Percentiles rank a stretch among this genome's conserved stretches.
phyloP scores from a whole-genome alignment of 2,797 vertebrate genomes.

The Sarcophilus harrisii region DNA sequence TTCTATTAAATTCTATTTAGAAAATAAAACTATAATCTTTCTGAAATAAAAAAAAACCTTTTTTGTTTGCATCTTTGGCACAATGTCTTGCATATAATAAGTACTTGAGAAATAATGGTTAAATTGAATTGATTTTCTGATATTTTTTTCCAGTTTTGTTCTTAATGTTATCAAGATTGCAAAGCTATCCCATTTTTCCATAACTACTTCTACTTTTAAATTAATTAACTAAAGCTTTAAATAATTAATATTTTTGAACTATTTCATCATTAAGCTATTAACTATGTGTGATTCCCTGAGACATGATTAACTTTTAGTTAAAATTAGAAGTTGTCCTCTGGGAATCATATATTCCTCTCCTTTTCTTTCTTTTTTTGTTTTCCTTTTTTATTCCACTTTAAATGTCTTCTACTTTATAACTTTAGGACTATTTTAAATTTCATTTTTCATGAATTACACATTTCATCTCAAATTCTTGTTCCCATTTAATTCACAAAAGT shows the following conservation, averaged over 20 bases:
- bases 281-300: neutral
- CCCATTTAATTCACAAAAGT: neutral
- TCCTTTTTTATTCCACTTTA: neutral
- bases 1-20: neutral
- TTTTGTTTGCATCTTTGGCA: neutral
- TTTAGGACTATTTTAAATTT: neutral
- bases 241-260: neutral
- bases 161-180: neutral
- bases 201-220: neutral
- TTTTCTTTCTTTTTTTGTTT: neutral
- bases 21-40: neutral
- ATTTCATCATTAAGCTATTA: neutral
- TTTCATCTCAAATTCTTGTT: neutral
- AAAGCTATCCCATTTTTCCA: neutral
- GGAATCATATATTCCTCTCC: neutral
- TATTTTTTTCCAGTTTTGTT: neutral
- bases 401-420: neutral
- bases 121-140: neutral
- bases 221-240: neutral
- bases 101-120: neutral
- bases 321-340: neutral
- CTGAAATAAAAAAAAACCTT: neutral
- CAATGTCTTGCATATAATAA: neutral
- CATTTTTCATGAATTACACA: neutral
- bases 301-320: neutral